Evolutionary conservation across 2,113 vertebrate species (phyloP).

Genomic region (Chroicocephalus ridibundus): DNA sequence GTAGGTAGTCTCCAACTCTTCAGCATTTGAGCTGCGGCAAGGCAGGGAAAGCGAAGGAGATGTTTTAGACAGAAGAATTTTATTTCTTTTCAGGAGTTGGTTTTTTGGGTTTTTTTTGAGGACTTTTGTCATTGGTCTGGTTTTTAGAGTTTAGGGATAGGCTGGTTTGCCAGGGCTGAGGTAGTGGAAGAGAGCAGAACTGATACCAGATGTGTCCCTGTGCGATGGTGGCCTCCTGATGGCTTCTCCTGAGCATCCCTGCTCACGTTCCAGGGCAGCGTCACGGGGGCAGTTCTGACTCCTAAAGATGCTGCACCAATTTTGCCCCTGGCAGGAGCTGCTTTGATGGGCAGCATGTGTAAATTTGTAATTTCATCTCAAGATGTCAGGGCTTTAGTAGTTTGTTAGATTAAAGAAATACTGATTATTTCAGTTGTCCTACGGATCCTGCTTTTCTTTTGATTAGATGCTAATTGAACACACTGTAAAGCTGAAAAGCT

Average conservation of each 20-base stretch:
- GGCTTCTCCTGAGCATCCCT: neutral
- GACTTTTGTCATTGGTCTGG: neutral
- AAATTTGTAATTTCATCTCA: neutral
- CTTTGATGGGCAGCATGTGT: neutral
- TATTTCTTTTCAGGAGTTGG: neutral
- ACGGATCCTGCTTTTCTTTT: neutral
- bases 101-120: neutral
- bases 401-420: neutral
- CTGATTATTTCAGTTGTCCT: neutral
- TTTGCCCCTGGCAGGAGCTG: neutral
- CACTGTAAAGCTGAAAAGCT: neutral
- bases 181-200: neutral
- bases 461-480: neutral
- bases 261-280: neutral
- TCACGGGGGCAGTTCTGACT: neutral
- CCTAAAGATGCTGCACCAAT: fast-evolving
- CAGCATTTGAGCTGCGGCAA: neutral
- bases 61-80: neutral
- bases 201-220: fast-evolving
- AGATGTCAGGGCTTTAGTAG: neutral
- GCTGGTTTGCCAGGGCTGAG: neutral
- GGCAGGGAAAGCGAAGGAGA: neutral
- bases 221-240: neutral
- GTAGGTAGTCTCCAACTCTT: neutral
- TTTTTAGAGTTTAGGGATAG: too few species aligned